These are phyloP conservation scores for Caenorhabditis becei DNA, from an alignment of 2,888 invertebrate species.

Conservation along the genomic window DNA sequence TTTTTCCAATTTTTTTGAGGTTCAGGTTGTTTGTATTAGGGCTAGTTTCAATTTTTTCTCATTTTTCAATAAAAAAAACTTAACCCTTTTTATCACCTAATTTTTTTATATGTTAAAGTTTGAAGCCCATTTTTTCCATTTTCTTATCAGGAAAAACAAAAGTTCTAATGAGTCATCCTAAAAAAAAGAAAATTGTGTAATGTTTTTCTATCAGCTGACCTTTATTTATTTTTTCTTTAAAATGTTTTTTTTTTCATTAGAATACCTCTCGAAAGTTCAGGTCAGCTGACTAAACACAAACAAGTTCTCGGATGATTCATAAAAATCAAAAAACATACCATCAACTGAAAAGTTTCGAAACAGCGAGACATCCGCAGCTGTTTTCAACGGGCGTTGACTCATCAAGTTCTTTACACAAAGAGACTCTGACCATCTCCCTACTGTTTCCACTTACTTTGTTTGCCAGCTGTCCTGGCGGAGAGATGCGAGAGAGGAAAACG, in stretches of 20 bases:
- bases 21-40: no score
- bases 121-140: no score
- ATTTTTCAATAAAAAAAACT: neutral
- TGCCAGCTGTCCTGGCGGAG: neutral
- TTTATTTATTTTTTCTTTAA: no score
- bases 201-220: no score
- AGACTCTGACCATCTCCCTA: conserved; percentile 11
- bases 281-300: neutral
- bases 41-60: neutral
- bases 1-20: no score
- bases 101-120: no score
- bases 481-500: neutral
- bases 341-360: neutral
- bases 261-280: neutral
- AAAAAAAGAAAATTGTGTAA: no score
- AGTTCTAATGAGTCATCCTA: no score
- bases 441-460: conserved; percentile 7
- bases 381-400: neutral
- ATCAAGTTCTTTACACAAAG: conserved; percentile 1
- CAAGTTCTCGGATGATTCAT: neutral
- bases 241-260: no score
- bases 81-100: no score
- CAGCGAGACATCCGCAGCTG: neutral
- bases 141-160: no score
- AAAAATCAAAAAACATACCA: neutral